Evolutionary conservation across 2,797 vertebrate species (phyloP).

Genomic region (Chiloscyllium punctatum): DNA sequence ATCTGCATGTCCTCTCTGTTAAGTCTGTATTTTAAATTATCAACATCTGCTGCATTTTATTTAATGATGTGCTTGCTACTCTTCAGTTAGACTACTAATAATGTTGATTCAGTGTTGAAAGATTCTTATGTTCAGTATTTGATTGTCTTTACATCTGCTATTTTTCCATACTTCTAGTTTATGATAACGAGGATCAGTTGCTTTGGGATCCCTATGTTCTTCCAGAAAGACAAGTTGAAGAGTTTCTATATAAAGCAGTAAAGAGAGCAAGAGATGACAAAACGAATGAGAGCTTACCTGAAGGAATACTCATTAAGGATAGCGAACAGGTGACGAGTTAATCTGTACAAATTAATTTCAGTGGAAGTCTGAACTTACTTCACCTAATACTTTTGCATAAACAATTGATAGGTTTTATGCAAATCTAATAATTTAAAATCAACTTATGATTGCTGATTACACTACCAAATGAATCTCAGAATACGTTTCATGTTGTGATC

Average conservation of each 20-base stretch:
- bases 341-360: neutral
- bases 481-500: neutral
- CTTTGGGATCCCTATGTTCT: slow-evolving; percentile 79
- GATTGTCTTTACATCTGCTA: neutral
- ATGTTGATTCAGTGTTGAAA: neutral
- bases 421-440: neutral
- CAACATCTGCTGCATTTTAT: neutral
- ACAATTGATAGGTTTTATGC: neutral
- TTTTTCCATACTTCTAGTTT: slow-evolving; percentile 53
- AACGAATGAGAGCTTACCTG: slow-evolving; percentile 48
- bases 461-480: neutral
- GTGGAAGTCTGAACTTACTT: neutral
- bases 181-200: slow-evolving; percentile 80
- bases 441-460: neutral
- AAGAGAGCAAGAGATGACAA: slow-evolving; percentile 60
- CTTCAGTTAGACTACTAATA: neutral
- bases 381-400: neutral
- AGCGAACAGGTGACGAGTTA: slow-evolving; percentile 73
- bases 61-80: neutral
- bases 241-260: slow-evolving; percentile 72
- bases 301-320: slow-evolving; percentile 66
- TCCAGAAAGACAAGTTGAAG: slow-evolving; percentile 71
- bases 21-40: neutral
- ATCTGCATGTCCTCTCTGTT: neutral
- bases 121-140: neutral